Percentiles rank a stretch among this genome's conserved stretches.
phyloP scores from a whole-genome alignment of 2,113 vertebrate species.

The Falcunculus frontatus region DNA sequence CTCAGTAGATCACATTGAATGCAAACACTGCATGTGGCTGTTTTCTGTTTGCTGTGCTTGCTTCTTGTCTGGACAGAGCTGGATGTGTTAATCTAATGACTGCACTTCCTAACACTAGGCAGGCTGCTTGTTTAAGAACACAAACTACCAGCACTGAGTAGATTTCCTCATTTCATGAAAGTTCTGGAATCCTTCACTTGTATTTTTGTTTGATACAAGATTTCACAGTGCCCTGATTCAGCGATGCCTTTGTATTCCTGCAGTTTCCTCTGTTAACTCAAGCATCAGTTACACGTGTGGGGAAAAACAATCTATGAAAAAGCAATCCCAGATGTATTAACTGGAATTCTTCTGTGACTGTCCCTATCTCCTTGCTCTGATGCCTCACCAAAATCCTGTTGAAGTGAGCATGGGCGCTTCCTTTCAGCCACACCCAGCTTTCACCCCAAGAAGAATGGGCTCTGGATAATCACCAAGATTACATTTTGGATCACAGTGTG shows the following conservation, averaged over 20 bases:
- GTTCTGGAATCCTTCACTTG: neutral
- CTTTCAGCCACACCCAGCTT: neutral
- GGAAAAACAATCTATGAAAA: neutral
- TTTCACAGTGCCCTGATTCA: neutral
- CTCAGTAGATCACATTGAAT: neutral
- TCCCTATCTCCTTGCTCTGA: neutral
- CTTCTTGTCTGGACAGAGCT: neutral
- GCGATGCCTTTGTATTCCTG: neutral
- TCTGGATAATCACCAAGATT: neutral
- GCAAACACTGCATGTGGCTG: neutral
- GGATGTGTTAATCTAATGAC: neutral
- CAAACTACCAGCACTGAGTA: neutral
- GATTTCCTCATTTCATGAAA: neutral
- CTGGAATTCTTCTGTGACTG: neutral
- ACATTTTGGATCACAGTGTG: neutral
- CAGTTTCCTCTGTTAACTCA: neutral
- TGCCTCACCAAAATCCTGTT: neutral
- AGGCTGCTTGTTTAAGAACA: neutral
- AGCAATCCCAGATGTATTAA: neutral
- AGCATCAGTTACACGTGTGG: neutral
- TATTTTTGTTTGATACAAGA: neutral
- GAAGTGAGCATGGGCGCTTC: fast-evolving
- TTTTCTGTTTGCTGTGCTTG: neutral
- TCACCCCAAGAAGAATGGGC: neutral
- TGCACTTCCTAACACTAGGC: neutral